A percentile compares a stretch with the other conserved stretches of the same genome.
phyloP scores from a whole-genome alignment of 2,113 vertebrate genomes.

The Forbesichthys agassizii region DNA sequence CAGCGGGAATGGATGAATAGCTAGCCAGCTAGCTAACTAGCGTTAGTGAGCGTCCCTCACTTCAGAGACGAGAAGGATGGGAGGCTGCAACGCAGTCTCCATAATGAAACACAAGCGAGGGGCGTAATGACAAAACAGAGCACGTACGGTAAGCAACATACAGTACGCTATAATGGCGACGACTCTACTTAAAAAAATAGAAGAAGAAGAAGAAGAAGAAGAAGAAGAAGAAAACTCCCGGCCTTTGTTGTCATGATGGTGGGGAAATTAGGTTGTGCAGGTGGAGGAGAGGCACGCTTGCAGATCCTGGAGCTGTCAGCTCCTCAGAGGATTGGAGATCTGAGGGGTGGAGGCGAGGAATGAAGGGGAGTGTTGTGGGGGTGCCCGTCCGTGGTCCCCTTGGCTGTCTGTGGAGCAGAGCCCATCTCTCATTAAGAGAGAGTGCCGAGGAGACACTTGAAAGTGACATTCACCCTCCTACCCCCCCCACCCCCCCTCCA shows the following conservation, averaged over 20 bases:
- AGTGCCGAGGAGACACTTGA: conserved; percentile 81
- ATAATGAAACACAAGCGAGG: conserved; percentile 15
- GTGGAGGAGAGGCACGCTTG: conserved; percentile 67
- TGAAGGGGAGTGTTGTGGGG: conserved; percentile 48
- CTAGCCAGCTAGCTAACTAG: conserved; percentile 68
- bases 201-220: not conserved
- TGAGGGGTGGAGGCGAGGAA: conserved; percentile 64
- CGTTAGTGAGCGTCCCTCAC: conserved; percentile 51
- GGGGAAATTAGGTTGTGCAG: conserved; percentile 71
- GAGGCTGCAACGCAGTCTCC: not conserved
- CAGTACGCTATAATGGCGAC: conserved; percentile 22
- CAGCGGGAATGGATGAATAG: conserved; percentile 74
- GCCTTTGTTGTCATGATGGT: conserved; percentile 66
- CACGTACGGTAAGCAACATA: conserved; percentile 23
- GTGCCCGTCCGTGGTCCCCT: conserved; percentile 80
- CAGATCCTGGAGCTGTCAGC: conserved; percentile 68
- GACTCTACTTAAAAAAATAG: not conserved
- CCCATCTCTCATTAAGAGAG: conserved; percentile 84
- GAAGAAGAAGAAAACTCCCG: conserved; percentile 43
- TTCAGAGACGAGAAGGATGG: conserved; percentile 40
- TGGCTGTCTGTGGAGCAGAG: conserved; percentile 81
- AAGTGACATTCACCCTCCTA: conserved; percentile 79
- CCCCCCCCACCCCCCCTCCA: conserved; percentile 49
- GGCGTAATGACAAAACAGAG: conserved; percentile 42
- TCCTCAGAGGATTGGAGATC: conserved; percentile 72